Base-by-base conservation (phyloP, 2,113 vertebrate species). In the Ceyx melanurus region DNA sequence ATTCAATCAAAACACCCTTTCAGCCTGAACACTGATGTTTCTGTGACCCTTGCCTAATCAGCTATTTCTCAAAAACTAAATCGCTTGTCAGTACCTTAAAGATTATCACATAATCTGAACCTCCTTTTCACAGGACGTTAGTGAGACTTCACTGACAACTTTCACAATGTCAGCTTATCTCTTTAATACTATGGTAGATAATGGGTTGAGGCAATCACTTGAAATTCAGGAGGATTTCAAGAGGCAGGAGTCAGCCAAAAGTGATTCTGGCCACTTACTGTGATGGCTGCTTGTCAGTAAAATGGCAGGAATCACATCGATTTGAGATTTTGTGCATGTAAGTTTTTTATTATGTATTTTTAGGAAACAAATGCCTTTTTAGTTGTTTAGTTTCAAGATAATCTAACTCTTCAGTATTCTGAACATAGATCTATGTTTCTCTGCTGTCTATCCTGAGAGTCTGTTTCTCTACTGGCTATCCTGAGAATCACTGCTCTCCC, bases 41-140 rank as follows among this genome's bases (percentile, higher is more conserved):
- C 53, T 61, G 37, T 78, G 53, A 95, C 53, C 48, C 40, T 86
- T 72, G 48, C 56, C 93, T 78, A 87, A 87, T 95, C 53, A 82
- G 48, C 67, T 72, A 4, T 93, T 94, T 92, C 81, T 92, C 42
- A 88, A 81, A 95, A 89, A 26, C 7, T 40, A 51, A 90, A 85
- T 81, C 65, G 56, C 61, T 93, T 96, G 60, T 62, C 74, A 60
- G 87, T 85, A 82, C 17, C 29, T 93, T 73, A 83, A 90, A 94
- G 56, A 84, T 82, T 77, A 90, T 60, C 0, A 0, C 1, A 16
- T 86, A 60, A 87, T 94, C 68, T 72, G 83, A 86, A 60, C 15
- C 14, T 57, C 20, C 70, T 90, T 92, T 87, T 86, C 74, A 90
- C 25, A 80, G 43, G 90, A 81, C 6, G 26, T 87, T 76, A 72